Evolutionary conservation across 1,140 invertebrate species (phyloP), one percentile per base, ranked within the genome.

Genomic region (Pteromalus puparum): DNA sequence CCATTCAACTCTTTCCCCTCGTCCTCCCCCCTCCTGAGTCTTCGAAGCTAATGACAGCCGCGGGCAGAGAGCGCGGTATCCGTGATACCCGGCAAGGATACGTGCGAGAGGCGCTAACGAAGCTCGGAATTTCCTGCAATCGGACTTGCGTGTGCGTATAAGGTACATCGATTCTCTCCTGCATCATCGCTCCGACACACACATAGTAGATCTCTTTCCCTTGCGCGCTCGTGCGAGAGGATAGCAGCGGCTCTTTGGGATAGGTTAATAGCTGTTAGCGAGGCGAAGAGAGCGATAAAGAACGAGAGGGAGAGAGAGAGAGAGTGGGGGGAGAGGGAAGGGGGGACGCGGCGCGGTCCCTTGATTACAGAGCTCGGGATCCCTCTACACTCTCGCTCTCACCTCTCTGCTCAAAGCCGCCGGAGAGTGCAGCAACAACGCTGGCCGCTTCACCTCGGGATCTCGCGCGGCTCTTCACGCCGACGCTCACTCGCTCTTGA

Each of bases 281-380:
- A 61, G 28, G 68, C 84, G 87, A 46, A 42, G 77, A 48, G 82
- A 70, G 42, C 73, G 30, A 75, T 81, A 81, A 75, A 81, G 81
- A 74, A 34, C 28, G 77, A 30, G 53, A 30, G 68, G 77, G 77
- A 81, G 34, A 72, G 65, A 67, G 26, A 68, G 24, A 53, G 78
- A 26, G 30, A 74, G 81, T 21, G 15, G 4, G 26, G 38, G n/a
- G n/a, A 90, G 91, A 91, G n/a, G 90, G 91, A 91, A 61, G 82
- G 26, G 85, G 48, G 73, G 9, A 68, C 34, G 77, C 78, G 84
- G 78, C 74, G 70, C 91, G 92, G 92, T 90, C 81, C 89, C 87
- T 92, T 93, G 92, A 93, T 93, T 93, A 93, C 91, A 93, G 92
- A 92, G 89, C 90, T 89, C 90, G 87, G 87, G 85, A 90, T 92